Percentiles rank a stretch among this genome's conserved stretches.
phyloP scores from a whole-genome alignment of 1,140 invertebrate species.

The Ptiloglossa arizonensis region DNA sequence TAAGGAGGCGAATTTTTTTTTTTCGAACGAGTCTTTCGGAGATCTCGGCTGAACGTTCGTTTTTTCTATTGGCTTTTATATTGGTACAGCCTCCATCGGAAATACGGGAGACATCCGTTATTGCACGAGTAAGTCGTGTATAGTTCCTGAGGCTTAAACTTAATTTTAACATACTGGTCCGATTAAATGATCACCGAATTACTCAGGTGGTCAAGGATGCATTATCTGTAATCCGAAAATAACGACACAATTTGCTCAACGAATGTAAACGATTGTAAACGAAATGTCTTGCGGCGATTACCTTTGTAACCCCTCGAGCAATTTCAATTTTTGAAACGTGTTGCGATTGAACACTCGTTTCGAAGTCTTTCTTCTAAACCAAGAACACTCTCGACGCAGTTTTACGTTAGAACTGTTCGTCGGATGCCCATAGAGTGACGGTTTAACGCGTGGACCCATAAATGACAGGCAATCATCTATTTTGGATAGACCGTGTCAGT shows the following conservation, averaged over 20 bases:
- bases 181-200: background rate
- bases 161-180: background rate
- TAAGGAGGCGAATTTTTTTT: background rate
- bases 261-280: constrained; percentile 47
- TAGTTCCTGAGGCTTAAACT: background rate
- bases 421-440: too few relatives aligned
- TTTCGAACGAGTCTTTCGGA: background rate
- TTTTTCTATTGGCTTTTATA: constrained; percentile 20
- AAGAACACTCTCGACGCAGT: background rate
- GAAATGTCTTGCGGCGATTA: background rate
- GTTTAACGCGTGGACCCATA: constrained; percentile 4
- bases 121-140: background rate
- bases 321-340: background rate
- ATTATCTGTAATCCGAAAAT: constrained; percentile 29
- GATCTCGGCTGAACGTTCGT: background rate
- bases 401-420: too few relatives aligned
- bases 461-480: background rate
- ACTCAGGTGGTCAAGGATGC: background rate
- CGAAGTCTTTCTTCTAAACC: background rate
- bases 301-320: constrained; percentile 10
- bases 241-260: constrained; percentile 58
- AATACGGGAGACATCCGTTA: background rate
- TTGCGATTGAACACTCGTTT: too few relatives aligned
- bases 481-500: background rate
- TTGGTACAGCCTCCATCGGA: background rate